Evolutionary conservation across 2,888 invertebrate genomes (phyloP).

Genomic region (Tachina lurida): DNA sequence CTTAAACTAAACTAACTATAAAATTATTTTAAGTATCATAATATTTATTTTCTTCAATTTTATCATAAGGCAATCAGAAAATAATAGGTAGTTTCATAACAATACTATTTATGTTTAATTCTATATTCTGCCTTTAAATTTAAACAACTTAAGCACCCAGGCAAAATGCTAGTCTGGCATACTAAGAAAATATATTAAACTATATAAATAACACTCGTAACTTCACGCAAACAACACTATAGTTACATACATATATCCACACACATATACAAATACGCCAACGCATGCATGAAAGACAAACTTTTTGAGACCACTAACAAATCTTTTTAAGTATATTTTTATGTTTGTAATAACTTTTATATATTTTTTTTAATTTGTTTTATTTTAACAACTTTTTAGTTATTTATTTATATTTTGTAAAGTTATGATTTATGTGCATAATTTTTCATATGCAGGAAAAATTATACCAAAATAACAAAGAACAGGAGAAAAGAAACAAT

Average conservation of each 20-base stretch:
- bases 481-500: neutral
- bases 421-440: slow-evolving; percentile 59
- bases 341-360: slow-evolving; percentile 44
- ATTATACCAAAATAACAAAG: slow-evolving; percentile 1
- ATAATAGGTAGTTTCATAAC: no score
- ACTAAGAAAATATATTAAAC: no score
- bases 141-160: no score
- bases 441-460: slow-evolving; percentile 42
- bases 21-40: no score
- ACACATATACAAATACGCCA: neutral
- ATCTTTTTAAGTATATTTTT: slow-evolving; percentile 44
- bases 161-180: no score
- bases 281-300: neutral
- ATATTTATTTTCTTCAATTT: no score
- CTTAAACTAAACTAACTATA: no score
- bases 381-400: slow-evolving; percentile 18
- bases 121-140: no score
- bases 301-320: slow-evolving; percentile 34
- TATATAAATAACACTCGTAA: neutral
- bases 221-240: neutral
- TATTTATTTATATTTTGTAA: slow-evolving; percentile 56
- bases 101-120: no score
- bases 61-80: no score
- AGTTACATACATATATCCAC: neutral
- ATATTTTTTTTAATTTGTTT: slow-evolving; percentile 19